A percentile compares a stretch with the other conserved stretches of the same genome.
Evolutionary conservation across 2,888 invertebrate species (phyloP).

Genomic region (Ectemnius cavifrons): DNA sequence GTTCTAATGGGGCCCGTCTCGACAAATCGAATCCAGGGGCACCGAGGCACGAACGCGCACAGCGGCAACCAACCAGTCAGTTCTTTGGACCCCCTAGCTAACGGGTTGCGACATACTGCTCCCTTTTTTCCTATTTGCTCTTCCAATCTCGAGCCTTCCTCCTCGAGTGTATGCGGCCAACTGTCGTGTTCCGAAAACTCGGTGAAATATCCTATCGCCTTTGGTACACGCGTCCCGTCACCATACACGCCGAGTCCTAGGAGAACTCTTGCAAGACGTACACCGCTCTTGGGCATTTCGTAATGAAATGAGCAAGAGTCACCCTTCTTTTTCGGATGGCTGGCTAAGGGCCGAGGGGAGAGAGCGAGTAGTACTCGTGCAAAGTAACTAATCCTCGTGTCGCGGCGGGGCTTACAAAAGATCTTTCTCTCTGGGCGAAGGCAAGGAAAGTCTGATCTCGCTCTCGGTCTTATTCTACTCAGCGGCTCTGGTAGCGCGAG

Average conservation of each 20-base stretch:
- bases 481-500: slow-evolving; percentile 1
- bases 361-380: slow-evolving; percentile 50
- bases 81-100: not conserved
- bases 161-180: slow-evolving; percentile 52
- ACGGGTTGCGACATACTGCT: slow-evolving; percentile 1
- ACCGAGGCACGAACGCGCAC: not conserved
- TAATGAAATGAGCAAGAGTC: slow-evolving; percentile 66
- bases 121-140: slow-evolving; percentile 19
- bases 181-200: not conserved
- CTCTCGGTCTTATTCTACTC: no score
- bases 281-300: slow-evolving; percentile 33
- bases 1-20: slow-evolving; percentile 43
- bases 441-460: slow-evolving; percentile 19
- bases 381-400: slow-evolving; percentile 69
- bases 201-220: not conserved
- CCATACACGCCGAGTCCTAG: not conserved
- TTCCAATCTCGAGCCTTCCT: slow-evolving; percentile 61
- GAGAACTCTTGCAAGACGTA: slow-evolving; percentile 17
- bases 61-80: not conserved
- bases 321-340: slow-evolving; percentile 55
- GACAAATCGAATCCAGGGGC: slow-evolving; percentile 26
- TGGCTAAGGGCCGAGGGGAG: slow-evolving; percentile 65
- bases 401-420: slow-evolving; percentile 61
- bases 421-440: slow-evolving; percentile 27
- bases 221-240: not conserved